These are phyloP conservation scores for Heterochromis multidens DNA, from an alignment of 2,113 vertebrate species.

Conservation along the genomic window DNA sequence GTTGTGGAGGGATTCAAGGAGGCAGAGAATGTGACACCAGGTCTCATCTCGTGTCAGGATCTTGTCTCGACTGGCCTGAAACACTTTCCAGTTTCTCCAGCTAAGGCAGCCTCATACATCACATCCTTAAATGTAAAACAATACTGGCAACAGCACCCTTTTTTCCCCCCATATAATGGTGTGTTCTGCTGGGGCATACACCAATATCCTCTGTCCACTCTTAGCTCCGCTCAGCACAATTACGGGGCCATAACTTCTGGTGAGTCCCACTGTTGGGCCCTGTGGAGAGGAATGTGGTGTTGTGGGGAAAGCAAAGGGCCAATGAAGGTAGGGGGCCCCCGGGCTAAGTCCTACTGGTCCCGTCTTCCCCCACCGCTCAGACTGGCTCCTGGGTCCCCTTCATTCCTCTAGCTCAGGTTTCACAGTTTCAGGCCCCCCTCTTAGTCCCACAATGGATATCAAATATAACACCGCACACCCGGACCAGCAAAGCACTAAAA, in stretches of 20 bases:
- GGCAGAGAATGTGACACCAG: slow-evolving; percentile 66
- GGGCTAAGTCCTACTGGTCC: slow-evolving; percentile 32
- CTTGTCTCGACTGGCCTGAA: slow-evolving; percentile 69
- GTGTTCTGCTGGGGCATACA: slow-evolving; percentile 21
- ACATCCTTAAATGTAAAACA: slow-evolving; percentile 36
- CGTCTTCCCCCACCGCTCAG: slow-evolving; percentile 21
- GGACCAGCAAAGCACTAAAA: slow-evolving; percentile 29
- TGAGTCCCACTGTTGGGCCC: slow-evolving; percentile 49
- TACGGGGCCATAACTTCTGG: slow-evolving; percentile 60
- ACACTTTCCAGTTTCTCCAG: slow-evolving; percentile 43
- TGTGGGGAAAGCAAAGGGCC: slow-evolving; percentile 52
- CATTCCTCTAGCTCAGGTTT: slow-evolving; percentile 67
- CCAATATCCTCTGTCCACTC: slow-evolving; percentile 17
- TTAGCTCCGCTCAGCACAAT: slow-evolving; percentile 39
- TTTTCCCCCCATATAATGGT: neutral
- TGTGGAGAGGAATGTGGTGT: slow-evolving; percentile 64
- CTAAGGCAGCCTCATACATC: slow-evolving; percentile 42
- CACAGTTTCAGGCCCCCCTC: slow-evolving; percentile 51
- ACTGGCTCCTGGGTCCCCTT: slow-evolving; percentile 51
- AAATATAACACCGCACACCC: slow-evolving; percentile 49
- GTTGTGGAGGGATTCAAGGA: slow-evolving; percentile 25
- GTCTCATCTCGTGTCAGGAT: slow-evolving; percentile 64
- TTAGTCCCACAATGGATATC: slow-evolving; percentile 64
- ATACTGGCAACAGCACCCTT: slow-evolving; percentile 19
- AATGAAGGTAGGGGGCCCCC: slow-evolving; percentile 37